Percentiles rank a stretch among this genome's conserved stretches.
These are phyloP conservation scores for Epirrita christyi DNA, from an alignment of 2,888 invertebrate genomes.

Conservation along the genomic window DNA sequence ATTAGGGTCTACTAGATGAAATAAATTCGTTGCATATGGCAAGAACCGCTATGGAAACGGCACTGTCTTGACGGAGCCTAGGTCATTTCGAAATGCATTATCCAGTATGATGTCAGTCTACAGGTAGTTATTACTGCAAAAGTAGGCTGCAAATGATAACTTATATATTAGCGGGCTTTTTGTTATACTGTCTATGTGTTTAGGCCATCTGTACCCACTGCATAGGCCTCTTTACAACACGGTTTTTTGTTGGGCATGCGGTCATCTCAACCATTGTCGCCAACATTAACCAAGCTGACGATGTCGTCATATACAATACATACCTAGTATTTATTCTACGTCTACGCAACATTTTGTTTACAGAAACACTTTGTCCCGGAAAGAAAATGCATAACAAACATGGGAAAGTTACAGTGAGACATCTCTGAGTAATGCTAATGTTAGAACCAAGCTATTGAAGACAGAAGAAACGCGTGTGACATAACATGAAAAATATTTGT, in stretches of 20 bases:
- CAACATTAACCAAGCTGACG: too few relatives aligned
- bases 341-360: slow-evolving; percentile 17
- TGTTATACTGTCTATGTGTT: too few relatives aligned
- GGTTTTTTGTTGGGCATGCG: too few relatives aligned
- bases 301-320: too few relatives aligned
- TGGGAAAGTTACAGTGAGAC: slow-evolving; percentile 24
- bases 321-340: too few relatives aligned
- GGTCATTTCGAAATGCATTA: background rate
- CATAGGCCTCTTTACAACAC: too few relatives aligned
- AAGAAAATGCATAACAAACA: slow-evolving; percentile 25
- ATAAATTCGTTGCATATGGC: slow-evolving; percentile 12
- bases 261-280: too few relatives aligned
- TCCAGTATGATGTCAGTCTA: too few relatives aligned
- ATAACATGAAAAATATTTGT: slow-evolving; percentile 20
- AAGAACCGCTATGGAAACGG: slow-evolving; percentile 7
- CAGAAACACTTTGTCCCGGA: slow-evolving; percentile 21
- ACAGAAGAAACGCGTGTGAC: slow-evolving; percentile 9
- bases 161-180: too few relatives aligned
- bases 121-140: too few relatives aligned
- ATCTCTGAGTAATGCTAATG: slow-evolving; percentile 11
- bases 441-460: slow-evolving; percentile 1
- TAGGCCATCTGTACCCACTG: too few relatives aligned
- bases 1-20: slow-evolving; percentile 4
- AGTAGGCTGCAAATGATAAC: too few relatives aligned
- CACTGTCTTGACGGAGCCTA: slow-evolving; percentile 1